Base-by-base conservation (phyloP, 2,888 invertebrate genomes). In the Gortyna flavago region DNA sequence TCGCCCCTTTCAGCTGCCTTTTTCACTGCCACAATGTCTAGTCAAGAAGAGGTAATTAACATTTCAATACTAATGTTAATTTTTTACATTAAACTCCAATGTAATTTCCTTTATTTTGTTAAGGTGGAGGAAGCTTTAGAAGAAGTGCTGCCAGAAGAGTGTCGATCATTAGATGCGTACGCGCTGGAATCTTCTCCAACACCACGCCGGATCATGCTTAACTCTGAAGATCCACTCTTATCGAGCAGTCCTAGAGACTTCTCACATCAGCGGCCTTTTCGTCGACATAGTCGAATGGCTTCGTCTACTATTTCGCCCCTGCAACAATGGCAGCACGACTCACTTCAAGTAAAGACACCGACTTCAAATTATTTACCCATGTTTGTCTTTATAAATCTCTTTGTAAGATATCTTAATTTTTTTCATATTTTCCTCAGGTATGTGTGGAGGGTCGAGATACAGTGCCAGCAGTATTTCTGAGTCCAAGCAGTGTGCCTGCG, bases 171-270 rank as follows among this genome's bases (percentile, higher is more conserved):
- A 83, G 96, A 97, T 96, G 93, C 98, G 95, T 97, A 97, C 85
- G 97, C 98, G 69, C 95, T 97, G 90, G 97, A 97, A 71, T 97
- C 97, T 70, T 97, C 97, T 1, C 97, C 98, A 9, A 95, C 98
- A 16, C 98, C 98, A 85, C 98, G 98, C 8, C 98, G 98, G 90
- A 98, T 98, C 97, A 98, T 98, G 98, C 97, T 98, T 21, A 98
- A 98, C 92, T 98, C 98, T 0, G 98, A 98, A 90, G 98, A 98
- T 93, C 98, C 98, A 0, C 93, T 98, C 7, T 93, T 99, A 32
- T 98, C 98, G 0, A 98, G 98, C 79, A 98, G 98, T 87, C 98
- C 98, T 0, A 98, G 98, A 82, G 98, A 98, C 91, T 98, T 98
- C 90, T 97, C 96, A 11, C 93, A 96, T 78, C 96, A 96, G 86